Percentiles rank a stretch among this genome's conserved stretches.
These are phyloP conservation scores for Caradrina kadenii DNA, from an alignment of 2,888 invertebrate genomes.

Conservation along the genomic window DNA sequence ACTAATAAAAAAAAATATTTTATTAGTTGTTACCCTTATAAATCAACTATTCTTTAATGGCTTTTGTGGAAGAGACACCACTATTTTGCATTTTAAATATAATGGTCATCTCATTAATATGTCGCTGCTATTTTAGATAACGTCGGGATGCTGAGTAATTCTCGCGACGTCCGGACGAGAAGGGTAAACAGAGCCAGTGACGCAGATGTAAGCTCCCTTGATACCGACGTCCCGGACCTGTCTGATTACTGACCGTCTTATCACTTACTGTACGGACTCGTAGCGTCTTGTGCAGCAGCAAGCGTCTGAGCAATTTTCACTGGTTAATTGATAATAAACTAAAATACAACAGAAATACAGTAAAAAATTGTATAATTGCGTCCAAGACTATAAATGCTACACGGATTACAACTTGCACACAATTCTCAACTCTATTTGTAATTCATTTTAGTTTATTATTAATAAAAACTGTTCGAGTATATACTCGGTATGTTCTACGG, in stretches of 20 bases:
- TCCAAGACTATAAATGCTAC: not conserved
- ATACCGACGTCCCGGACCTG: constrained; percentile 80
- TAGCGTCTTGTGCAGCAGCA: constrained; percentile 6
- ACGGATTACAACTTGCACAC: not conserved
- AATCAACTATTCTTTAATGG: no score
- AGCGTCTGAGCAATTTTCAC: not conserved
- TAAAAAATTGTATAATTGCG: not conserved
- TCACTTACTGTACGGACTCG: constrained; percentile 14
- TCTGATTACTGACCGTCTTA: constrained; percentile 72
- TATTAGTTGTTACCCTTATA: no score
- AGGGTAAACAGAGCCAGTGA: constrained; percentile 71
- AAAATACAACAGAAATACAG: not conserved
- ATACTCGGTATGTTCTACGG: no score
- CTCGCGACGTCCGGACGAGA: constrained; percentile 7
- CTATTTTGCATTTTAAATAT: no score
- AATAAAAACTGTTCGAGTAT: not conserved
- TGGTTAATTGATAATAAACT: not conserved
- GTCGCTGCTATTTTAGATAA: constrained; percentile 27
- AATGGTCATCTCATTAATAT: no score
- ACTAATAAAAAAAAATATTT: no score
- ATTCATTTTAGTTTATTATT: not conserved
- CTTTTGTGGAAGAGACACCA: no score
- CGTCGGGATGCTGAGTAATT: not conserved
- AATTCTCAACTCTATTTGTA: not conserved
- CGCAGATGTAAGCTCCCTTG: constrained; percentile 84